Evolutionary conservation across 1,140 invertebrate species (phyloP).

Genomic region (Manduca sexta): DNA sequence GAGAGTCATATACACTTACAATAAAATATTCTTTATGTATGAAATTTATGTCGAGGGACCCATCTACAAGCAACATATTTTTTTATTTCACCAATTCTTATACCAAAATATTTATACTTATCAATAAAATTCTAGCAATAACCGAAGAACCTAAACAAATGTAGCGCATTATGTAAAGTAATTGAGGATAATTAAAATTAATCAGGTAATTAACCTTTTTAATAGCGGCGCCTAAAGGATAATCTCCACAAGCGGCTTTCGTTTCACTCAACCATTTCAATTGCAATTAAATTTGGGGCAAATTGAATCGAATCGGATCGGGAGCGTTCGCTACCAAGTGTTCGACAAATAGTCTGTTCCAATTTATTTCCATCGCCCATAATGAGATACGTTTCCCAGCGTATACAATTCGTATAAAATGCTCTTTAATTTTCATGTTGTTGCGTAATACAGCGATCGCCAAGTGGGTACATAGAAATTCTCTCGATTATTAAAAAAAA

Average conservation of each 20-base stretch:
- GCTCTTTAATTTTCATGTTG: conserved; percentile 50
- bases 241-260: conserved; percentile 44
- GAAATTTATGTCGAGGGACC: no score
- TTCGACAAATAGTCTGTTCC: conserved; percentile 64
- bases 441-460: conserved; percentile 19
- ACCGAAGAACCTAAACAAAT: background rate
- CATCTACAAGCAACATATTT: no score
- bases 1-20: no score
- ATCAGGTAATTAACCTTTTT: conserved; percentile 6
- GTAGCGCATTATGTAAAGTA: background rate
- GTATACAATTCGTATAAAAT: conserved; percentile 47
- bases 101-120: no score
- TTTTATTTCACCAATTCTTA: no score
- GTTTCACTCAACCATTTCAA: conserved; percentile 48
- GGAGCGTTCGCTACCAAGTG: conserved; percentile 48
- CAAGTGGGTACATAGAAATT: no score
- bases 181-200: background rate
- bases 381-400: conserved; percentile 61
- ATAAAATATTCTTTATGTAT: no score
- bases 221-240: conserved; percentile 22
- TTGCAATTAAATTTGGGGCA: conserved; percentile 66
- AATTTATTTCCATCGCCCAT: conserved; percentile 61
- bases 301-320: conserved; percentile 60
- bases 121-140: background rate
- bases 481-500: no score